These are phyloP conservation scores for Morinoia aosen DNA, from an alignment of 2,888 invertebrate genomes.

Conservation along the genomic window DNA sequence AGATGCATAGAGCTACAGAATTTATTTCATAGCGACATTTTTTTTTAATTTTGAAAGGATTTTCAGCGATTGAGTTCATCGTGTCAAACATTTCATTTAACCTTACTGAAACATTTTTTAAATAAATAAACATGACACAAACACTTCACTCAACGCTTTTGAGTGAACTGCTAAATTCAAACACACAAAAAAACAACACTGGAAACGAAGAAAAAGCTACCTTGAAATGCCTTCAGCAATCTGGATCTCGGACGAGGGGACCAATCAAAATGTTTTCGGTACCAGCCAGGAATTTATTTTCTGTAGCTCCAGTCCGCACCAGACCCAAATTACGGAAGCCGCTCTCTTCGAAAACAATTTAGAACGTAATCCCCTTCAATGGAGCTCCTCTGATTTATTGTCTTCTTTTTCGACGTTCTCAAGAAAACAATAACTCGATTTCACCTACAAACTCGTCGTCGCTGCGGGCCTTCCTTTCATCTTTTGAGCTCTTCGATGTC, in stretches of 20 bases:
- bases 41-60: too few species aligned
- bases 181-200: too few species aligned
- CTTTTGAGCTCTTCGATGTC: background rate
- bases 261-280: background rate
- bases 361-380: slow-evolving; percentile 15
- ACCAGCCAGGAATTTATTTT: background rate
- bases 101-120: too few species aligned
- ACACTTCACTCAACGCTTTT: too few species aligned
- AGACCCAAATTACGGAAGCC: background rate
- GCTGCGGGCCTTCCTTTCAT: background rate
- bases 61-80: too few species aligned
- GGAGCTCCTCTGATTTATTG: background rate
- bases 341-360: slow-evolving; percentile 32
- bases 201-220: too few species aligned
- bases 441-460: background rate
- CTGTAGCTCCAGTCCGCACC: background rate
- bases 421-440: slow-evolving; percentile 34
- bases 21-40: too few species aligned
- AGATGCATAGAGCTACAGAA: too few species aligned
- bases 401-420: background rate
- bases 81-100: too few species aligned
- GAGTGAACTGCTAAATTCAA: too few species aligned
- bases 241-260: background rate
- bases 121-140: too few species aligned
- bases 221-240: background rate